These are phyloP conservation scores for Mythimna albipuncta DNA, from an alignment of 2,888 invertebrate species.

Conservation along the genomic window DNA sequence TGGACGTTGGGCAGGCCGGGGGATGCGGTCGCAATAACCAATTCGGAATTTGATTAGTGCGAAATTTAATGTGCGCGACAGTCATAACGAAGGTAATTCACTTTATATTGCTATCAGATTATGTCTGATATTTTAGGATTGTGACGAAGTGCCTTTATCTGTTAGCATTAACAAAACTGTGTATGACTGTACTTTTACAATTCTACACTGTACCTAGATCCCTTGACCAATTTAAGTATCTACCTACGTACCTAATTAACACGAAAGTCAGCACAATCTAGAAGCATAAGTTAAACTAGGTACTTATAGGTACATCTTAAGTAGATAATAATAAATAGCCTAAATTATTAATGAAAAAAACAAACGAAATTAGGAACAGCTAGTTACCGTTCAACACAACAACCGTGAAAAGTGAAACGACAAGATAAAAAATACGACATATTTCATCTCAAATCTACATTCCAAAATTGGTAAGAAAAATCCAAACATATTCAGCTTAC, in stretches of 20 bases:
- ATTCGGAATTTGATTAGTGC: constrained; percentile 67
- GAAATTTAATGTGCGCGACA: constrained; percentile 59
- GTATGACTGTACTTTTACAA: constrained; percentile 6
- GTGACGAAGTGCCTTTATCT: constrained; percentile 5
- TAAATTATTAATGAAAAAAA: neutral
- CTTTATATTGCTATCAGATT: constrained; percentile 35
- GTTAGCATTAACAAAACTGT: constrained; percentile 12
- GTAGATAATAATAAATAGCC: neutral
- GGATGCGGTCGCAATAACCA: constrained; percentile 58
- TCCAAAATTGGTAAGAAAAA: constrained; percentile 56
- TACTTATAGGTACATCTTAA: neutral
- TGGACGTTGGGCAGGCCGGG: constrained; percentile 17
- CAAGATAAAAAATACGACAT: constrained; percentile 57
- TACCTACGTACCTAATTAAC: neutral
- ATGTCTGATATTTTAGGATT: constrained; percentile 17
- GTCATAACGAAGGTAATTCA: constrained; percentile 52
- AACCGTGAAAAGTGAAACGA: constrained; percentile 53
- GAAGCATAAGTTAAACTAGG: too few relatives aligned
- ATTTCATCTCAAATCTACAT: constrained; percentile 51
- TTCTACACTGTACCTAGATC: neutral
- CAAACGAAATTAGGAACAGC: constrained; percentile 37
- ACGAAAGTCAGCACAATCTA: neutral
- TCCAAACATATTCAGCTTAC: constrained; percentile 45
- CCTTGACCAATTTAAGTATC: neutral
- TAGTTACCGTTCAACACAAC: constrained; percentile 45